These are phyloP conservation scores for Numenius arquata DNA, from an alignment of 2,113 vertebrate genomes.

Conservation along the genomic window DNA sequence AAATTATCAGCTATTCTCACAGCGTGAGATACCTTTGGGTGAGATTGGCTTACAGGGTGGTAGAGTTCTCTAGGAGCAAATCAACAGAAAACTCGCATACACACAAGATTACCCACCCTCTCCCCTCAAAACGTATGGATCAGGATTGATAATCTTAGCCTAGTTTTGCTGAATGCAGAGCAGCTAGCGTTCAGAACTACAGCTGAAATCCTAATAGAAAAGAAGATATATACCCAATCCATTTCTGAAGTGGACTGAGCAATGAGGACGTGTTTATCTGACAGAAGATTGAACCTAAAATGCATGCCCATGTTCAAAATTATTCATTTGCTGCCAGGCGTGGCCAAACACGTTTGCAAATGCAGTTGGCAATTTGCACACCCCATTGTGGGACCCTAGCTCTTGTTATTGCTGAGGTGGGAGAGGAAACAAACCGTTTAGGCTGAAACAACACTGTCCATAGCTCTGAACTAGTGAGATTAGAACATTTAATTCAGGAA, in stretches of 20 bases:
- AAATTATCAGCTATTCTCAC: neutral
- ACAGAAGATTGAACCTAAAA: neutral
- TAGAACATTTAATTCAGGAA: neutral
- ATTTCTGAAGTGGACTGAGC: neutral
- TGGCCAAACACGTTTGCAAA: neutral
- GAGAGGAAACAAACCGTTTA: accelerated
- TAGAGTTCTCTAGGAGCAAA: neutral
- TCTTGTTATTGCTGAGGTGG: neutral
- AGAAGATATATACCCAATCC: neutral
- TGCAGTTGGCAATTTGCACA: neutral
- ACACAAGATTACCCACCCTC: neutral
- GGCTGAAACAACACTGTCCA: neutral
- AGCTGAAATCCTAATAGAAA: neutral
- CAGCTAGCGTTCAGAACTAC: neutral
- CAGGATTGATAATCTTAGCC: neutral
- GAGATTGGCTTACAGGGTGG: neutral
- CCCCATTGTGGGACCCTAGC: neutral
- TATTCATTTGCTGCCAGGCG: neutral
- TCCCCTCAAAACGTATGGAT: neutral
- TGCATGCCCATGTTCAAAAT: neutral
- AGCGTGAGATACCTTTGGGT: neutral
- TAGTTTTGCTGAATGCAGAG: neutral
- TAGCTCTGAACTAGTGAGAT: neutral
- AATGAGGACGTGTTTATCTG: neutral
- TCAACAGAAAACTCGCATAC: neutral